Base-by-base conservation (phyloP, 2,797 vertebrate genomes). In the Pachyuromys duprasi region DNA sequence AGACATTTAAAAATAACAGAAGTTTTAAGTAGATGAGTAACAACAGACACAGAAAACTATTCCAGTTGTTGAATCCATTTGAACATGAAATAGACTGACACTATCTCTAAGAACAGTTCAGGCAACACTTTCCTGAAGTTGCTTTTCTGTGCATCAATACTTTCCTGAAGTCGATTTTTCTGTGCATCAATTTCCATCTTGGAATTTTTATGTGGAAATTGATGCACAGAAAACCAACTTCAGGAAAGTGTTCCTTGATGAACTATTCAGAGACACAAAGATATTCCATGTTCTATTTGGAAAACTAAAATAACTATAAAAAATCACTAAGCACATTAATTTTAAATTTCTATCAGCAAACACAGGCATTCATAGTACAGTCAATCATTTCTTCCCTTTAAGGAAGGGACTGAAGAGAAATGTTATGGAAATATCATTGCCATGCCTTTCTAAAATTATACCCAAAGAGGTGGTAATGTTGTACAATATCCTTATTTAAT, bases 281-380 rank as follows among this genome's bases (percentile, higher is more conserved):
- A 75, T 63, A 80, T 93, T 90, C 84, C 69, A 39, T 92, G 33
- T 49, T 94, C 69, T 53, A 13, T 17, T 82, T 79, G 53, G 36
- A 67, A 90, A 2, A 86, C 1, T 75, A 86, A 91, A 91, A 89
- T 63, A 92, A 39, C n/a, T 65, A 74, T 78, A 94, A 67, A 81
- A 33, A 90, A 33, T 90, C 86, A 60, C 31, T 83, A 82, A 72
- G 9, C 45, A 53, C 55, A 72, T 91, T 83, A 89, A 88, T 86
- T 87, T 81, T 84, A 96, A 93, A 75, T 86, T 67, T 88, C n/a
- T 87, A 93, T 62, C 67, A 80, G 67, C 31, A 92, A 94, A 82
- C 26, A 75, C 26, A 80, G 8, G 1, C 13, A 86, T 89, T 53
- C 74, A 79, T 33, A 87, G 22, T 39, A 86, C 12, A 86, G 26